Evolutionary conservation across 2,797 vertebrate genomes (phyloP).

Genomic region (Peromyscus aztecus): DNA sequence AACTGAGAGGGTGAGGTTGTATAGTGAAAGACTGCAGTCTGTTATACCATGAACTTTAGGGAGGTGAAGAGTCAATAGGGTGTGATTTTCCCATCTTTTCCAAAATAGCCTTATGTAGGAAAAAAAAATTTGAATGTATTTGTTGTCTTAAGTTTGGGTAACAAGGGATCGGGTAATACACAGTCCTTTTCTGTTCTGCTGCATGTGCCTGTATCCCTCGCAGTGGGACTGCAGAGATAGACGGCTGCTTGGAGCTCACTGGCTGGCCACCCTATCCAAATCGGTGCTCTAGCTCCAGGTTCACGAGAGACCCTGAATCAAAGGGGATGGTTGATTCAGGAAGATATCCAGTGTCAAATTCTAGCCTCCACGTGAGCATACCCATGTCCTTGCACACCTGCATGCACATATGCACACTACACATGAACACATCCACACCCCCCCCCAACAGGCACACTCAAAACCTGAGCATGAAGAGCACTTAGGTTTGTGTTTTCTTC

Average conservation of each 20-base stretch:
- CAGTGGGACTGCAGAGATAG: neutral
- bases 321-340: neutral
- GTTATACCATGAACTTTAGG: slow-evolving; percentile 47
- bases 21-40: slow-evolving; percentile 48
- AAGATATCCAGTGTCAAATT: neutral
- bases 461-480: neutral
- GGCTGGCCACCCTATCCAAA: neutral
- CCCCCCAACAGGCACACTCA: neutral
- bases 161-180: neutral
- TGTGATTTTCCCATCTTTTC: slow-evolving; percentile 37
- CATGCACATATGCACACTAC: neutral
- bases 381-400: neutral
- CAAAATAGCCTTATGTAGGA: slow-evolving; percentile 49
- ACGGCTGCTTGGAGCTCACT: neutral
- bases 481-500: slow-evolving; percentile 7
- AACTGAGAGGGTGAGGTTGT: slow-evolving; percentile 41
- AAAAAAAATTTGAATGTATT: neutral
- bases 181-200: neutral
- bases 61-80: neutral
- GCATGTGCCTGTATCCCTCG: too few relatives aligned
- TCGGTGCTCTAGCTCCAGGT: neutral
- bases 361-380: neutral
- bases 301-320: neutral
- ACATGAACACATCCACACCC: neutral
- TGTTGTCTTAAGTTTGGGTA: slow-evolving; percentile 32